These are phyloP conservation scores for Petrocephalus zakoni DNA, from an alignment of 2,113 vertebrate species.

Conservation along the genomic window DNA sequence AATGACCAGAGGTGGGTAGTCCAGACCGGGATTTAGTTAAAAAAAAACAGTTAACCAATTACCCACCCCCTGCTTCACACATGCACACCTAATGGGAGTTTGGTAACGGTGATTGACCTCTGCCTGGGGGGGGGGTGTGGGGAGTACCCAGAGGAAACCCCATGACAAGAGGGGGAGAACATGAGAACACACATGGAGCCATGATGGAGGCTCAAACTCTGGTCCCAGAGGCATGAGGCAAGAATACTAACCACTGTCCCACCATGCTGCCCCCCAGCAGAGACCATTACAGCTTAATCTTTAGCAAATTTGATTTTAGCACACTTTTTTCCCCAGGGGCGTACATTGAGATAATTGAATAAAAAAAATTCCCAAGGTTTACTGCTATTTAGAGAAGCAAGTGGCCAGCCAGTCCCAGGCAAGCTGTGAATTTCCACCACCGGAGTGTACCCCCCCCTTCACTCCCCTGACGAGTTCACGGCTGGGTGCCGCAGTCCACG, in stretches of 20 bases:
- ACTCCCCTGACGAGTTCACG: constrained; percentile 5
- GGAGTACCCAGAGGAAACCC: too few species aligned
- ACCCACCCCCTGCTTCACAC: background rate
- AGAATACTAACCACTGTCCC: background rate
- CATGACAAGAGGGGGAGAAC: too few species aligned
- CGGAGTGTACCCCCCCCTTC: background rate
- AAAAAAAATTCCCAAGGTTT: background rate
- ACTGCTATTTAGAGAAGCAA: background rate
- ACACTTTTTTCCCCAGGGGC: background rate
- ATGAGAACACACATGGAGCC: background rate
- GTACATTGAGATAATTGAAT: background rate
- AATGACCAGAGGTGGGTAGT: background rate
- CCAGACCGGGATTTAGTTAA: too few species aligned
- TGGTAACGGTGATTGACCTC: background rate
- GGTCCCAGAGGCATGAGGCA: background rate
- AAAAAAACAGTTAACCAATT: too few species aligned
- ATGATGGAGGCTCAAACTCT: background rate
- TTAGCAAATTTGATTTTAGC: background rate
- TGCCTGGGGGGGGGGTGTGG: background rate
- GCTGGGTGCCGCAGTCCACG: background rate
- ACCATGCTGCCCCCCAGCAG: background rate
- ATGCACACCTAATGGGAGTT: background rate
- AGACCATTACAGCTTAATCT: background rate
- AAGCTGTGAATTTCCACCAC: background rate
- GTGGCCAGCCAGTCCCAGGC: background rate